These are phyloP conservation scores for Pseudomyrmex gracilis DNA, from an alignment of 1,140 invertebrate species.

Conservation along the genomic window DNA sequence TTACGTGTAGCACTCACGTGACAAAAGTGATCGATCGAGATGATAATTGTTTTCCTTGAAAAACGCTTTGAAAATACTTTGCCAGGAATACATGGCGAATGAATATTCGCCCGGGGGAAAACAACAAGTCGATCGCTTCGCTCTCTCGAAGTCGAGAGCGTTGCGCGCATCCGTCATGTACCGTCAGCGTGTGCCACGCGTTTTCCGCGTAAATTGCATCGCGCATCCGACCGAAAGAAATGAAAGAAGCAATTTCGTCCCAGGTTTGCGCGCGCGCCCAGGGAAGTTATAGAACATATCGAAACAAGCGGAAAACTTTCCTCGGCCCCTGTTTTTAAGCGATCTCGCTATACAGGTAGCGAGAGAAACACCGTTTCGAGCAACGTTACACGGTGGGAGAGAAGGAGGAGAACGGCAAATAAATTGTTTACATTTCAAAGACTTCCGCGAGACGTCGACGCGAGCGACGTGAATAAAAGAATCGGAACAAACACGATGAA, in stretches of 20 bases:
- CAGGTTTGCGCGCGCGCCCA: background rate
- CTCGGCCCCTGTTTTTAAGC: background rate
- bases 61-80: slow-evolving; percentile 35
- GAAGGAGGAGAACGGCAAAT: background rate
- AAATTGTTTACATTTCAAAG: slow-evolving; percentile 13
- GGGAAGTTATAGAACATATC: slow-evolving; percentile 4
- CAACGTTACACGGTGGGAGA: too few relatives aligned
- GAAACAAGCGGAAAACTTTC: background rate
- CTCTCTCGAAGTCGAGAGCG: background rate
- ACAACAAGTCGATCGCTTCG: slow-evolving; percentile 12
- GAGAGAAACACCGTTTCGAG: background rate
- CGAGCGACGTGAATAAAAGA: slow-evolving; percentile 35
- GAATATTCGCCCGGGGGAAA: background rate
- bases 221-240: slow-evolving; percentile 12
- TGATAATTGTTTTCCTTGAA: slow-evolving; percentile 53
- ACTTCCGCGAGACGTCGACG: background rate
- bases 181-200: slow-evolving; percentile 5
- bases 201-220: slow-evolving; percentile 41
- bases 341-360: background rate
- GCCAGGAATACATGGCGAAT: slow-evolving; percentile 26
- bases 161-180: slow-evolving; percentile 32
- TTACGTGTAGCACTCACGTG: background rate
- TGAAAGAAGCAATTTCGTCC: slow-evolving; percentile 11
- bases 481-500: slow-evolving; percentile 6
- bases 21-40: background rate